A percentile compares a stretch with the other conserved stretches of the same genome.
Conservation (phyloP, 2,888 invertebrate genomes). For the Antheraea yamamai region DNA sequence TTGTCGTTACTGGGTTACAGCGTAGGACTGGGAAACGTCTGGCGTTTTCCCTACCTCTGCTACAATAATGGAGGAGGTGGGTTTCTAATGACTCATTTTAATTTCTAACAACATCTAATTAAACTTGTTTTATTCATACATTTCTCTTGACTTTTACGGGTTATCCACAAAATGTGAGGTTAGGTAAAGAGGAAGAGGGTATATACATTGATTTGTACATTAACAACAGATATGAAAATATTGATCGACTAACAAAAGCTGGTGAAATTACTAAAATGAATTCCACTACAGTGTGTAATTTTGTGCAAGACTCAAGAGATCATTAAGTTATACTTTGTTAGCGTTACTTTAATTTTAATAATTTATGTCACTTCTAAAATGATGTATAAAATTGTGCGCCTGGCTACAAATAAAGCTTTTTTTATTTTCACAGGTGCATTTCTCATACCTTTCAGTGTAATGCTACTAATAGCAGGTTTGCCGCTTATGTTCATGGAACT, state of each 20-base stretch:
- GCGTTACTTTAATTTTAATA: no score
- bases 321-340: no score
- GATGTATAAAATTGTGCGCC: no score
- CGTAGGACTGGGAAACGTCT: slow-evolving; percentile 88
- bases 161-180: background rate
- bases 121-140: background rate
- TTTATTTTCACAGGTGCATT: slow-evolving; percentile 85
- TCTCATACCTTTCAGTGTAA: slow-evolving; percentile 90
- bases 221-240: background rate
- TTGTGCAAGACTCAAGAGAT: no score
- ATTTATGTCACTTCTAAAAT: no score
- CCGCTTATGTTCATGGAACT: slow-evolving; percentile 93
- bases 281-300: no score
- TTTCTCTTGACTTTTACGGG: background rate
- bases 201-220: background rate
- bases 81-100: slow-evolving; percentile 18
- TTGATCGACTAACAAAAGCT: background rate
- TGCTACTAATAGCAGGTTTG: slow-evolving; percentile 90
- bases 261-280: background rate
- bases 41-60: slow-evolving; percentile 89
- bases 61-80: slow-evolving; percentile 89
- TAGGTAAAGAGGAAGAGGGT: background rate
- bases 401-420: background rate
- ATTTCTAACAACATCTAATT: background rate
- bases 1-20: slow-evolving; percentile 87